phyloP scores from a whole-genome alignment of 1,140 invertebrate genomes.

The Phocides pigmalion region DNA sequence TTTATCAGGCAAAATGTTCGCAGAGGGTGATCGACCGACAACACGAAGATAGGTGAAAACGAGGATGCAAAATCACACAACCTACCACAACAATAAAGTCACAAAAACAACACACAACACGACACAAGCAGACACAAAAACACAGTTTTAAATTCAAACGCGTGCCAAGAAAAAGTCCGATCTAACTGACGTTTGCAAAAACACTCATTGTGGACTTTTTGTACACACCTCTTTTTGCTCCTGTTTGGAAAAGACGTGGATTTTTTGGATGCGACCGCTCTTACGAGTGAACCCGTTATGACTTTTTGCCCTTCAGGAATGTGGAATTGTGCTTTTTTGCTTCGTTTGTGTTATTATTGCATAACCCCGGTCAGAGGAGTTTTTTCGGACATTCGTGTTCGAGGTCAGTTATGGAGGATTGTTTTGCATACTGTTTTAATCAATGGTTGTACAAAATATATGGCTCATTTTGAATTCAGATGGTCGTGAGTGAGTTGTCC shows the following conservation, averaged over 20 bases:
- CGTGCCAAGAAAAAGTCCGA: slow-evolving; percentile 69
- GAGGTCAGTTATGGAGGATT: slow-evolving; percentile 39
- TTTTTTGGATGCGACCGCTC: slow-evolving; percentile 53
- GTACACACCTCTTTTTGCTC: slow-evolving; percentile 63
- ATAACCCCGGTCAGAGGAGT: slow-evolving; percentile 54
- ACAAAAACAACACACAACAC: slow-evolving; percentile 55
- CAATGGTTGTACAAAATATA: no score
- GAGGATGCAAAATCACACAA: slow-evolving; percentile 48
- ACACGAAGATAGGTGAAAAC: background rate
- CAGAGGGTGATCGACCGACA: background rate
- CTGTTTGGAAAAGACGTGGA: slow-evolving; percentile 49
- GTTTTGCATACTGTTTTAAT: slow-evolving; percentile 15
- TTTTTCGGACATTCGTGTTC: background rate
- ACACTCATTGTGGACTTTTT: slow-evolving; percentile 66
- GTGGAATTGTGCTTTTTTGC: slow-evolving; percentile 54
- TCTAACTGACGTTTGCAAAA: slow-evolving; percentile 70
- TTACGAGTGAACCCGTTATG: slow-evolving; percentile 67
- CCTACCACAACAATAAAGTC: slow-evolving; percentile 56
- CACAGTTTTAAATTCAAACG: slow-evolving; percentile 65
- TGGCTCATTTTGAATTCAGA: no score
- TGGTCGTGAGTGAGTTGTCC: no score
- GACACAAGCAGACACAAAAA: slow-evolving; percentile 51
- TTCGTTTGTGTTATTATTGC: slow-evolving; percentile 51
- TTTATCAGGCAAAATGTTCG: no score
- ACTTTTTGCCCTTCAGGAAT: slow-evolving; percentile 64